Evolutionary conservation across 2,888 invertebrate genomes (phyloP).

Genomic region (Caenorhabditis imperialis): DNA sequence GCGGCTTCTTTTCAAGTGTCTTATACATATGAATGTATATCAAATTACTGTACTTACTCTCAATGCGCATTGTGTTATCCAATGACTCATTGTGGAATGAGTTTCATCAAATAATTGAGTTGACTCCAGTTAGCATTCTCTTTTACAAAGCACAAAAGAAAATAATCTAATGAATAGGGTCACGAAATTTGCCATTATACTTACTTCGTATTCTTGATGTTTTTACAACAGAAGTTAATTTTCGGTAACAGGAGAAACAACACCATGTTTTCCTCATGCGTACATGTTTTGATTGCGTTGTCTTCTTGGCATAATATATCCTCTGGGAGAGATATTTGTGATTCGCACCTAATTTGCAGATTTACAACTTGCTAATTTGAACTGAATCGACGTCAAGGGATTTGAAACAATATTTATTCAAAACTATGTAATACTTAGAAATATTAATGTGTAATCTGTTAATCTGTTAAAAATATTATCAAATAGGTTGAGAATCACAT

Average conservation of each 20-base stretch:
- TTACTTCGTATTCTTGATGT: too few relatives aligned
- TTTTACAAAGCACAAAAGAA: conserved; percentile 37
- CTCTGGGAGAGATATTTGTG: conserved; percentile 45
- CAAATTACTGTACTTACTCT: conserved; percentile 47
- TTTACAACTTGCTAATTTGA: conserved; percentile 31
- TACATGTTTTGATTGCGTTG: too few relatives aligned
- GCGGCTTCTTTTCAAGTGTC: conserved; percentile 41
- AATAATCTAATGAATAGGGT: conserved; percentile 55
- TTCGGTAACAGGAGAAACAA: too few relatives aligned
- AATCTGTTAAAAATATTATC: neutral
- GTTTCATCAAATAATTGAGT: conserved; percentile 56
- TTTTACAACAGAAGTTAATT: too few relatives aligned
- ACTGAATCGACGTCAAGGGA: conserved; percentile 25
- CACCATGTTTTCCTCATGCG: too few relatives aligned
- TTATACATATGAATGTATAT: conserved; percentile 6
- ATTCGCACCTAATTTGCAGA: conserved; percentile 59
- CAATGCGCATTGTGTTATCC: conserved; percentile 44
- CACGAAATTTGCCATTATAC: too few relatives aligned
- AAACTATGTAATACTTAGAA: neutral
- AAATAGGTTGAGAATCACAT: conserved; percentile 7
- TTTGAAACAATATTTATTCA: conserved; percentile 20
- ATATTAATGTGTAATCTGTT: conserved; percentile 4
- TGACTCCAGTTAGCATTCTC: conserved; percentile 53
- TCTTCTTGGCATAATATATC: conserved; percentile 23
- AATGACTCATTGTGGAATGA: conserved; percentile 28